Conservation (phyloP, 1,140 invertebrate genomes). For the Coboldia fuscipes region DNA sequence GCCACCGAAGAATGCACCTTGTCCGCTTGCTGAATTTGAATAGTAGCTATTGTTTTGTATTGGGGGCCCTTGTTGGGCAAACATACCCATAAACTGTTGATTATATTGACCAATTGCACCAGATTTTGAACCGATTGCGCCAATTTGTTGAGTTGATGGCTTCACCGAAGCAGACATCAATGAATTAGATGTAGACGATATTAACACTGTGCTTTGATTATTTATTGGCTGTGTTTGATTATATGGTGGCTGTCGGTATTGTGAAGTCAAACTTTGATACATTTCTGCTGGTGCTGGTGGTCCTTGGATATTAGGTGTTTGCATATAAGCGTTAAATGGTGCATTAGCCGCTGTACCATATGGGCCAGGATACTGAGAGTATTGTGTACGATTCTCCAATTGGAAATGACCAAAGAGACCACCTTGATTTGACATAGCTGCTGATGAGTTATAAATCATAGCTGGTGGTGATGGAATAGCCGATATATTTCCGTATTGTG, state of each 20-base stretch:
- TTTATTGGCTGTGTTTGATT: constrained; percentile 54
- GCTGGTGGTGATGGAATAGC: constrained; percentile 65
- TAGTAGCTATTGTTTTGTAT: constrained; percentile 35
- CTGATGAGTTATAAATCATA: constrained; percentile 52
- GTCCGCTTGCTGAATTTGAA: constrained; percentile 27
- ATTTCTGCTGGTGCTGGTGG: constrained; percentile 43
- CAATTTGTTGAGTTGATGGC: constrained; percentile 58
- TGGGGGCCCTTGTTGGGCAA: constrained; percentile 23
- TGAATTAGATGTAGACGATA: constrained; percentile 60
- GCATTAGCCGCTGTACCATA: constrained; percentile 23
- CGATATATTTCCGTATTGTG: constrained; percentile 51
- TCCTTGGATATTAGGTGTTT: constrained; percentile 29
- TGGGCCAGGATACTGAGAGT: constrained; percentile 34
- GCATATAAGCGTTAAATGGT: constrained; percentile 35
- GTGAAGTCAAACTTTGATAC: constrained; percentile 54
- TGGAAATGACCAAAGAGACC: constrained; percentile 54
- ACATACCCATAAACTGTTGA: constrained; percentile 19
- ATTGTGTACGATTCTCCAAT: constrained; percentile 34
- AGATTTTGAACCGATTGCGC: constrained; percentile 52
- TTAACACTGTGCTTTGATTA: constrained; percentile 71
- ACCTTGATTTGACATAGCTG: constrained; percentile 47
- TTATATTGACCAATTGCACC: constrained; percentile 22
- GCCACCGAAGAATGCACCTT: constrained; percentile 22
- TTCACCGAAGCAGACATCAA: constrained; percentile 79
- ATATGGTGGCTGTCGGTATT: constrained; percentile 50